phyloP scores from a whole-genome alignment of 2,888 invertebrate species.

The Drosophila paranaensis region DNA sequence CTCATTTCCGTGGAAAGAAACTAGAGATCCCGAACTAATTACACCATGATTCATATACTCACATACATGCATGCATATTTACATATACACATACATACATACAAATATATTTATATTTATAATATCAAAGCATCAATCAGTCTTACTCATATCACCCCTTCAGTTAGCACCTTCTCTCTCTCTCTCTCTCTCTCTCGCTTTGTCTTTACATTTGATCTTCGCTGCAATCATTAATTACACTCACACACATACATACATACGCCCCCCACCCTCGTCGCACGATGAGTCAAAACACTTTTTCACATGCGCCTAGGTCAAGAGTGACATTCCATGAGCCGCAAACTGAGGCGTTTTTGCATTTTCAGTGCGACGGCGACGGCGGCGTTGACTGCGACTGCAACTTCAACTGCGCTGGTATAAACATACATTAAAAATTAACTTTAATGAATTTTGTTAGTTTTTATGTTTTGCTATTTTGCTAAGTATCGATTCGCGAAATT shows the following conservation, averaged over 20 bases:
- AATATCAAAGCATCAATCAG: conserved; percentile 72
- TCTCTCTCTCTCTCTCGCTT: background rate
- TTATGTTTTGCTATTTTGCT: background rate
- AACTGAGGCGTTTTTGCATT: conserved; percentile 29
- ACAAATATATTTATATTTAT: background rate
- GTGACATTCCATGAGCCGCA: conserved; percentile 49
- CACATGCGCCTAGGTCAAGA: conserved; percentile 72
- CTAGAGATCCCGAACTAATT: conserved; percentile 62
- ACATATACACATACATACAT: background rate
- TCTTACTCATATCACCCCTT: conserved; percentile 48
- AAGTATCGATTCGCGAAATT: background rate
- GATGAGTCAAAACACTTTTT: conserved; percentile 61
- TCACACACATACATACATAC: background rate
- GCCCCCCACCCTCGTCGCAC: conserved; percentile 4
- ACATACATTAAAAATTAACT: conserved; percentile 7
- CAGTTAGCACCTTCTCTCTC: conserved; percentile 51
- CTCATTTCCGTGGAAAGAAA: conserved; percentile 64
- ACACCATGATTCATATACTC: conserved; percentile 56
- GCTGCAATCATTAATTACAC: conserved; percentile 36
- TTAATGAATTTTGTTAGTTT: background rate
- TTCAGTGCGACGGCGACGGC: conserved; percentile 8
- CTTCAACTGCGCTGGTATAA: background rate
- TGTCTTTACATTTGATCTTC: conserved; percentile 30
- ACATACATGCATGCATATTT: background rate
- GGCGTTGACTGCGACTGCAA: background rate